These are phyloP conservation scores for Ceraclea dissimilis DNA, from an alignment of 2,888 invertebrate species.

Conservation along the genomic window DNA sequence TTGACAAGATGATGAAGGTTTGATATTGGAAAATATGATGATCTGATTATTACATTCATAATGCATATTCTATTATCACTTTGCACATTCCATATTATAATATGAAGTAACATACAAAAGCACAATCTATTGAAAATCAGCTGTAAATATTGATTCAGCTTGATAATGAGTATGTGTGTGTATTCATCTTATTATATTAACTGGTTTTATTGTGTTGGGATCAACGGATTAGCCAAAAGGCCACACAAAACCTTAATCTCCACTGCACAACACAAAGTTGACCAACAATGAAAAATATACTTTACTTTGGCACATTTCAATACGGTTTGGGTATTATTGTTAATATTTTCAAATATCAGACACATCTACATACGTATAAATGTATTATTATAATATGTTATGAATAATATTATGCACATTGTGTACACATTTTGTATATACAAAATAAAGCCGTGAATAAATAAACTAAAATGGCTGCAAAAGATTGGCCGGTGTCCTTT, in stretches of 20 bases:
- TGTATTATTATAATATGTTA: no score
- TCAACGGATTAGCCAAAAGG: slow-evolving; percentile 20
- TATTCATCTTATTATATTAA: slow-evolving; percentile 8
- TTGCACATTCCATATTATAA: no score
- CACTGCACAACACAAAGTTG: slow-evolving; percentile 2
- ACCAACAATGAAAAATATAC: slow-evolving; percentile 10
- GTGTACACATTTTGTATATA: slow-evolving; percentile 7
- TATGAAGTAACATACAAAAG: no score
- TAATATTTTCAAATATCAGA: not conserved
- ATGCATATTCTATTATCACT: no score
- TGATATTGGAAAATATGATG: no score
- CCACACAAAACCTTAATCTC: slow-evolving; percentile 21
- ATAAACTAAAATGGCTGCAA: slow-evolving; percentile 9
- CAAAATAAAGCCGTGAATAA: slow-evolving; percentile 13
- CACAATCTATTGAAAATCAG: not conserved
- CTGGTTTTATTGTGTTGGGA: slow-evolving; percentile 5
- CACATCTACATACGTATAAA: no score
- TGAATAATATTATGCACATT: not conserved
- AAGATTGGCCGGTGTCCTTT: slow-evolving; percentile 15
- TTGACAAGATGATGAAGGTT: no score
- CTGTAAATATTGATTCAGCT: slow-evolving; percentile 14
- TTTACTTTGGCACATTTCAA: slow-evolving; percentile 17
- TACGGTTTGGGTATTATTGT: slow-evolving; percentile 2
- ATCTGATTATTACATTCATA: no score
- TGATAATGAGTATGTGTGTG: slow-evolving; percentile 11